Base-by-base conservation (phyloP, 2,888 invertebrate species). In the Tinea trinotella region DNA sequence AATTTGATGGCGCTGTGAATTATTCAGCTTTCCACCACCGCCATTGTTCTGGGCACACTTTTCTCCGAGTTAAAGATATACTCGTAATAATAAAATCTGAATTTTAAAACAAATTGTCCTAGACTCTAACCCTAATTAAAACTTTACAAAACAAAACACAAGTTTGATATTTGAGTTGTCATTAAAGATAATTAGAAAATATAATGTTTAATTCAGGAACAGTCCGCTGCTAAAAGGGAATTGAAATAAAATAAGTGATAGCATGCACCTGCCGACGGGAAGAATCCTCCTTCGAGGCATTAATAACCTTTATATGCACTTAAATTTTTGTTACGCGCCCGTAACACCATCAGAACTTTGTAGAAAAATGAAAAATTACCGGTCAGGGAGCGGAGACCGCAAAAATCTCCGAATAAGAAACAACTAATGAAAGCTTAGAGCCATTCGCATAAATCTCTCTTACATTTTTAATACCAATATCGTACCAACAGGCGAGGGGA, bases 381-480 rank as follows among this genome's bases (percentile, higher is more conserved):
- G 85, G 85, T 85, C 85, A 85, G 82, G 82, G 81, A 77, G 77
- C 75, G 72, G 71, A 74, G 76, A 79, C 83, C 82, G 79, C 82
- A 76, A 72, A 75, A 74, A 82, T 78, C 78, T 76, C 76, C 76
- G 77, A 79, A 70, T 74, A 83, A 84, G 83, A 76, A 82, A 79
- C 76, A 76, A 76, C 83, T 84, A 85, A 85, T 85, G 85, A 85
- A 85, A 85, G 85, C 85, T 84, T 80, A 85, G 79, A 84, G 82
- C 84, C 77, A 84, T 85, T 82, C 84, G 78, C 84, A 85, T 85
- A 85, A 85, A 85, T 85, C 85, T 84, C 77, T 79, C 74, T 85
- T 85, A 84, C 85, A 85, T 85, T 85, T 85, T 85, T 85, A 85
- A 85, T 85, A 85, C 84, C 84, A 82, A 85, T 85, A 85, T 81